Evolutionary conservation across 2,113 vertebrate genomes (phyloP).

Genomic region (Pollachius pollachius): DNA sequence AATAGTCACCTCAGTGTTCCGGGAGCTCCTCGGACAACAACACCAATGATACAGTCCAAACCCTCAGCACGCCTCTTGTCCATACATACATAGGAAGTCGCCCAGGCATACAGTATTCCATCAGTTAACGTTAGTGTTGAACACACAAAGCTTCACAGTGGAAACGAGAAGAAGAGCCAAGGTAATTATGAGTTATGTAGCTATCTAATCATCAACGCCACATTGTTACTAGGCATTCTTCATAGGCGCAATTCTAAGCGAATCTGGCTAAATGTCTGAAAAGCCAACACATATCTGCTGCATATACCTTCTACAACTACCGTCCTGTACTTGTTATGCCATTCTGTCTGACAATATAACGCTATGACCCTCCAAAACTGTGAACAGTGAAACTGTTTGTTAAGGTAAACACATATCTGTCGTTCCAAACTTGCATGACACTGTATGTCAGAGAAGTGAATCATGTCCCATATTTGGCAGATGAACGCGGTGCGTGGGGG

Average conservation of each 20-base stretch:
- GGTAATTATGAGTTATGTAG: conserved; percentile 32
- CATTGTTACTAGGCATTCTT: background rate
- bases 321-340: too few species aligned
- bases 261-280: background rate
- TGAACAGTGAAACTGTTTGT: too few species aligned
- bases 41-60: conserved; percentile 21
- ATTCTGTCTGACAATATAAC: too few species aligned
- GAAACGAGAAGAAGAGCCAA: conserved; percentile 72
- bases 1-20: conserved; percentile 39
- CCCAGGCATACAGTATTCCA: background rate
- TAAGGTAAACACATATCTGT: too few species aligned
- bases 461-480: conserved; percentile 32
- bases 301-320: too few species aligned
- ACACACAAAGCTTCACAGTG: conserved; percentile 58
- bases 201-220: background rate
- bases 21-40: conserved; percentile 21
- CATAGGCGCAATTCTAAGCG: background rate
- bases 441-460: background rate
- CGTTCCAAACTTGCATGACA: background rate
- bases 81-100: too few species aligned
- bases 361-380: too few species aligned
- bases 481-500: conserved; percentile 72
- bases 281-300: too few species aligned
- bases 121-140: conserved; percentile 38
- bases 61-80: too few species aligned